phyloP scores from a whole-genome alignment of 1,140 invertebrate species.

The Pentalonia nigronervosa region DNA sequence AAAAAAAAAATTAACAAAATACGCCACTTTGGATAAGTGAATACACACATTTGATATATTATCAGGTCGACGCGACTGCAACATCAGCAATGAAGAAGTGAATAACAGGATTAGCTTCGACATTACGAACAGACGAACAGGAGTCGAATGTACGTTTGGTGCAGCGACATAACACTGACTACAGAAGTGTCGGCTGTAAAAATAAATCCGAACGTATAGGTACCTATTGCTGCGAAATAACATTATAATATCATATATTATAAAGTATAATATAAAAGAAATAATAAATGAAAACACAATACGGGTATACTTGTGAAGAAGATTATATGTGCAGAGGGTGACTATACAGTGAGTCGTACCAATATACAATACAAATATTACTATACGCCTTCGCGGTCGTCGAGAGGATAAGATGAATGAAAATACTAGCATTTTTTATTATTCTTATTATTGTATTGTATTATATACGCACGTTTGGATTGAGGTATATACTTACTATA shows the following conservation, averaged over 20 bases:
- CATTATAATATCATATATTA: background rate
- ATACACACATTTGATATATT: background rate
- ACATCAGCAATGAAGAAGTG: background rate
- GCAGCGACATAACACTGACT: background rate
- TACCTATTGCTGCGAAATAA: background rate
- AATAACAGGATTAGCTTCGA: slow-evolving; percentile 34
- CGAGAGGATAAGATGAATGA: slow-evolving; percentile 12
- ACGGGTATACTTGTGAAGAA: background rate
- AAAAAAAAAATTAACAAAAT: too few relatives aligned
- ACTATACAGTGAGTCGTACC: background rate
- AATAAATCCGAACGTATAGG: slow-evolving; percentile 9
- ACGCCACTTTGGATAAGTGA: background rate
- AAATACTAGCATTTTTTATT: background rate
- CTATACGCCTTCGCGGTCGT: background rate
- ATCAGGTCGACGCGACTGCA: background rate
- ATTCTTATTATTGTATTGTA: background rate
- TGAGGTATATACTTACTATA: background rate
- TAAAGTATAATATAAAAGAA: background rate
- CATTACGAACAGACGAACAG: background rate
- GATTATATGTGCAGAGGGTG: slow-evolving; percentile 16
- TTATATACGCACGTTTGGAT: background rate
- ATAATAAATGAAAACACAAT: slow-evolving; percentile 16
- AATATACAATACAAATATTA: background rate
- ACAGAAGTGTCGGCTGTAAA: slow-evolving; percentile 31
- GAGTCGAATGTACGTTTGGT: background rate